phyloP scores from a whole-genome alignment of 2,888 invertebrate genomes.

The Clostera curtula region DNA sequence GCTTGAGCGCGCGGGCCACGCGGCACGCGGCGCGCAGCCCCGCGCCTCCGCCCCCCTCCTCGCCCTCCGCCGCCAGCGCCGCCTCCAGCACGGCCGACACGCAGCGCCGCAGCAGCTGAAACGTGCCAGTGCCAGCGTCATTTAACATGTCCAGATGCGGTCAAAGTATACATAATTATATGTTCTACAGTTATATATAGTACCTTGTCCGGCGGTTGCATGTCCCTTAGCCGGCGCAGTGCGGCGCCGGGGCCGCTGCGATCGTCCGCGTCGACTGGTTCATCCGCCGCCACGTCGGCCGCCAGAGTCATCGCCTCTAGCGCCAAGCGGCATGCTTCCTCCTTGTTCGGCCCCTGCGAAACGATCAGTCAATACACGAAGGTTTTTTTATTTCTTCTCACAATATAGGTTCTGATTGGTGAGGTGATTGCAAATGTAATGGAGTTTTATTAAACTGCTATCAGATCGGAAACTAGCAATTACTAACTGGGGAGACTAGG shows the following conservation, averaged over 20 bases:
- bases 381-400: no score
- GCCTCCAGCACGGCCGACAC: conserved; percentile 44
- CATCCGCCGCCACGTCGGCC: conserved; percentile 22
- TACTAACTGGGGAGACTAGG: no score
- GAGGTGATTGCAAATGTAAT: no score
- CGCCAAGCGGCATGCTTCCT: conserved; percentile 60
- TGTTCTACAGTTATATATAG: no score
- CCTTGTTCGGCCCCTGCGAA: conserved; percentile 56
- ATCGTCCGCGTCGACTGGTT: conserved; percentile 12
- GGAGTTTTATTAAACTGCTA: no score
- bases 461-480: no score
- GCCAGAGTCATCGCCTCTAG: conserved; percentile 45
- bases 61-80: conserved; percentile 30
- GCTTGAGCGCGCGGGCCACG: conserved; percentile 29
- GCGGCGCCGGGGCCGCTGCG: conserved; percentile 15
- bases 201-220: conserved; percentile 49
- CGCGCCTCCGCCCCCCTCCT: conserved; percentile 14
- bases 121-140: no score
- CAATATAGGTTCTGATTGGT: no score
- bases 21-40: conserved; percentile 24
- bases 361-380: no score
- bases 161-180: no score
- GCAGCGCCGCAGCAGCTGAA: conserved; percentile 43
- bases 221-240: conserved; percentile 39
- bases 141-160: no score